phyloP scores from a whole-genome alignment of 2,797 vertebrate species.

The Eleutherodactylus coqui region DNA sequence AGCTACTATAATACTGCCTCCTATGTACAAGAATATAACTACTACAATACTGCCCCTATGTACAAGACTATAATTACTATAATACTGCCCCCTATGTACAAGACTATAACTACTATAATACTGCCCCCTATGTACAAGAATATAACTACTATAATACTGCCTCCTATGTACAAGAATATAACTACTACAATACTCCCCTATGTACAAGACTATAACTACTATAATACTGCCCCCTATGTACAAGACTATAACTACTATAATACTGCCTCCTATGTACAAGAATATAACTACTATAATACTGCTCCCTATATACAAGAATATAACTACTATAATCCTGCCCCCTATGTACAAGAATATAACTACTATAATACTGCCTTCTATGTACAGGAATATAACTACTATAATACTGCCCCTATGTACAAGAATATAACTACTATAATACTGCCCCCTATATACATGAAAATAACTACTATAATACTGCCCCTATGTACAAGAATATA shows the following conservation, averaged over 20 bases:
- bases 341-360: slow-evolving; percentile 17
- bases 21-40: too few species aligned
- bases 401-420: background rate
- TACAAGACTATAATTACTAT: too few species aligned
- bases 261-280: background rate
- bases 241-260: background rate
- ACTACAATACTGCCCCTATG: too few species aligned
- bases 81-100: too few species aligned
- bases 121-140: too few species aligned
- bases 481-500: background rate
- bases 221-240: background rate
- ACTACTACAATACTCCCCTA: background rate
- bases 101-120: too few species aligned
- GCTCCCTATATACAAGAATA: background rate
- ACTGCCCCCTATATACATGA: background rate
- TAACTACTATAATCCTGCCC: slow-evolving; percentile 1
- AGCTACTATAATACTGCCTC: too few species aligned
- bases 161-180: too few species aligned
- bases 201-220: background rate
- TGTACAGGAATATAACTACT: slow-evolving; percentile 4
- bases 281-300: slow-evolving; percentile 7
- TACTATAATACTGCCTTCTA: slow-evolving; percentile 11
- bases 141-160: too few species aligned
- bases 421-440: slow-evolving; percentile 5
- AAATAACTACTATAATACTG: background rate